Percentiles rank a stretch among this genome's conserved stretches.
phyloP scores from a whole-genome alignment of 2,888 invertebrate species.

The Smittia aterrima region DNA sequence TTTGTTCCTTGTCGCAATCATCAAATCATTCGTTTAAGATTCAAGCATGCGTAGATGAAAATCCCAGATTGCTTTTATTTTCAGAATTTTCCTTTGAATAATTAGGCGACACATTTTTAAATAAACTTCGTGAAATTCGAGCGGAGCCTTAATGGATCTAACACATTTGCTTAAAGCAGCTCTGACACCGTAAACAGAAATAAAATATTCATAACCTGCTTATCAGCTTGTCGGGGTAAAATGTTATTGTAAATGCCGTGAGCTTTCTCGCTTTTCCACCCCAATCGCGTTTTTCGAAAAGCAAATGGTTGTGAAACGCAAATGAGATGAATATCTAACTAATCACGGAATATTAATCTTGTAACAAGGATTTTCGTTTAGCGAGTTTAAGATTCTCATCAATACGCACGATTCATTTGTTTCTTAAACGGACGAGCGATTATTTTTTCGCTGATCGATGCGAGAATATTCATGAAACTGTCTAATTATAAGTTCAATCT shows the following conservation, averaged over 20 bases:
- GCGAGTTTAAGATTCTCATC: background rate
- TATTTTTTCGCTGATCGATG: too few species aligned
- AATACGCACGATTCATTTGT: background rate
- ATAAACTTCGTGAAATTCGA: too few species aligned
- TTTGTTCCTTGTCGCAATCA: background rate
- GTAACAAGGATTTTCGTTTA: constrained; percentile 17
- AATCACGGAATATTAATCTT: constrained; percentile 26
- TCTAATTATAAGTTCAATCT: too few species aligned
- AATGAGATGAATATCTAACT: constrained; percentile 25
- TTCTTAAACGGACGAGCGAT: too few species aligned
- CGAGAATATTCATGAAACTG: too few species aligned
- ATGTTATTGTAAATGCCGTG: constrained; percentile 11
- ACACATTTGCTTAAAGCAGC: too few species aligned
- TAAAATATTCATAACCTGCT: constrained; percentile 6
- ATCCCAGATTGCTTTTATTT: background rate
- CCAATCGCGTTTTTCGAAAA: background rate
- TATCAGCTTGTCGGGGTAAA: constrained; percentile 8
- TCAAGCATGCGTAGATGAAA: background rate
- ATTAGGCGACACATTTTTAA: too few species aligned
- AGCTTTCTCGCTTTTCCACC: constrained; percentile 4
- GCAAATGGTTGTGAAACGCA: constrained; percentile 33
- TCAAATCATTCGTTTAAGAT: background rate
- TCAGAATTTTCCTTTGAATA: too few species aligned
- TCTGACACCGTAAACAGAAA: background rate
- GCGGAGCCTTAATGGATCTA: too few species aligned